phyloP scores from a whole-genome alignment of 1,140 invertebrate species.

The Scaptomyza pallida region DNA sequence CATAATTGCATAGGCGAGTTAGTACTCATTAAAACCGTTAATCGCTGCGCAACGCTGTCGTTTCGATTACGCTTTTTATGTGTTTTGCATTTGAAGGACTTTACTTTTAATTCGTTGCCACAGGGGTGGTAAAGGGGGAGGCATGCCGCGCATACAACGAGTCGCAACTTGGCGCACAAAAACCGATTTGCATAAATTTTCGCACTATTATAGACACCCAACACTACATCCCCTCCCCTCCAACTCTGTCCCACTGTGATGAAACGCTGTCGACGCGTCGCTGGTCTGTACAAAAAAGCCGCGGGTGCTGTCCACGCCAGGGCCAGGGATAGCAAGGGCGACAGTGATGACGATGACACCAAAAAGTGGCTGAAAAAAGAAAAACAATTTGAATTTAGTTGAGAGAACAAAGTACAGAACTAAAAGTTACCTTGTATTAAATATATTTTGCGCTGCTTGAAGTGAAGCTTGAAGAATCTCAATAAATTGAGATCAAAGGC shows the following conservation, averaged over 20 bases:
- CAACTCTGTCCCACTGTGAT: slow-evolving; percentile 38
- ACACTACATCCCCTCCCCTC: not conserved
- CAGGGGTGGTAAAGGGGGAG: too few relatives aligned
- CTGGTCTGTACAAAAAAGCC: slow-evolving; percentile 20
- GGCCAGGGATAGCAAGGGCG: too few relatives aligned
- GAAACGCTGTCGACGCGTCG: slow-evolving; percentile 51
- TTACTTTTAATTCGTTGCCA: slow-evolving; percentile 65
- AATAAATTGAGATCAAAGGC: too few relatives aligned
- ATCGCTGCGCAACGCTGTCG: slow-evolving; percentile 56
- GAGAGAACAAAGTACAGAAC: not conserved
- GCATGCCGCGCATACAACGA: too few relatives aligned
- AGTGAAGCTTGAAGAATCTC: too few relatives aligned
- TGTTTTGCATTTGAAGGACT: slow-evolving; percentile 64
- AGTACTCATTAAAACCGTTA: slow-evolving; percentile 79
- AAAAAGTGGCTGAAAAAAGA: not conserved
- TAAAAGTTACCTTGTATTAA: not conserved
- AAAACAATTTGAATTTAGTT: not conserved
- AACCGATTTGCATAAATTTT: slow-evolving; percentile 79
- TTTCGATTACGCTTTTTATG: slow-evolving; percentile 56
- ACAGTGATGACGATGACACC: slow-evolving; percentile 8
- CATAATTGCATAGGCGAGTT: slow-evolving; percentile 78
- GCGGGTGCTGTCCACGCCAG: slow-evolving; percentile 38
- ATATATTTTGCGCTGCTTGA: too few relatives aligned
- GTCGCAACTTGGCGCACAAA: slow-evolving; percentile 32
- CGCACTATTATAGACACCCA: slow-evolving; percentile 59